Evolutionary conservation across 92 coral and sea anemone genomes (phyloP).

Genomic region (Umimayanthus chanpuru): DNA sequence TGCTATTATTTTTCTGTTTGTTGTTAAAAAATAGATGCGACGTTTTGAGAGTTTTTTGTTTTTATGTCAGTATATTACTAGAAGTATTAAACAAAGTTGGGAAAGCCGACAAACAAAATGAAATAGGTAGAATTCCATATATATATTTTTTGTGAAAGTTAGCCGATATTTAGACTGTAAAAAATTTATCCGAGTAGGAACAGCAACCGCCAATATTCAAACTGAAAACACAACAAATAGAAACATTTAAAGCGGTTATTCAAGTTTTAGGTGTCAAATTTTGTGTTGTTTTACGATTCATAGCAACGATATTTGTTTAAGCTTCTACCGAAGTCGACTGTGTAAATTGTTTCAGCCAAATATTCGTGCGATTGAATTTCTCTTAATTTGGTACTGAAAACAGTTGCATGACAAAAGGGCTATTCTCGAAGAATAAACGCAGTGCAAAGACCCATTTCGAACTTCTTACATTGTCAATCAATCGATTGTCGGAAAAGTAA

Average conservation of each 20-base stretch:
- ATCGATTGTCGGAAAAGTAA: not conserved
- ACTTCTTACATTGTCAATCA: not conserved
- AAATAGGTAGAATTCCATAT: not conserved
- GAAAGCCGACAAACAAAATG: not conserved
- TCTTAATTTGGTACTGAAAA: too few relatives aligned
- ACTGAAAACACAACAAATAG: not conserved
- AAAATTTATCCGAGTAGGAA: not conserved
- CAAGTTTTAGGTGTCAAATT: not conserved
- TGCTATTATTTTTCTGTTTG: not conserved
- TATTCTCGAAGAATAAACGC: not conserved
- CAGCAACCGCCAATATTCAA: not conserved
- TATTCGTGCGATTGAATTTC: not conserved
- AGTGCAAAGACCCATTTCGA: not conserved
- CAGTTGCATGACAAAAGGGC: not conserved
- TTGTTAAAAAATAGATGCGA: not conserved
- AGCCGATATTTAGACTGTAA: not conserved
- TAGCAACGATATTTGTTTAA: not conserved
- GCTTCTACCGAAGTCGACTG: not conserved
- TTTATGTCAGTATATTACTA: slow-evolving; percentile 1
- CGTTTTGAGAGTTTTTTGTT: not conserved
- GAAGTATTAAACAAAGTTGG: not conserved
- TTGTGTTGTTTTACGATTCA: not conserved
- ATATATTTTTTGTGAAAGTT: not conserved
- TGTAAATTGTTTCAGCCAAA: not conserved
- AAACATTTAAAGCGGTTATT: too few relatives aligned